Conservation (phyloP, 2,113 vertebrate species). For the Phrynosoma platyrhinos region DNA sequence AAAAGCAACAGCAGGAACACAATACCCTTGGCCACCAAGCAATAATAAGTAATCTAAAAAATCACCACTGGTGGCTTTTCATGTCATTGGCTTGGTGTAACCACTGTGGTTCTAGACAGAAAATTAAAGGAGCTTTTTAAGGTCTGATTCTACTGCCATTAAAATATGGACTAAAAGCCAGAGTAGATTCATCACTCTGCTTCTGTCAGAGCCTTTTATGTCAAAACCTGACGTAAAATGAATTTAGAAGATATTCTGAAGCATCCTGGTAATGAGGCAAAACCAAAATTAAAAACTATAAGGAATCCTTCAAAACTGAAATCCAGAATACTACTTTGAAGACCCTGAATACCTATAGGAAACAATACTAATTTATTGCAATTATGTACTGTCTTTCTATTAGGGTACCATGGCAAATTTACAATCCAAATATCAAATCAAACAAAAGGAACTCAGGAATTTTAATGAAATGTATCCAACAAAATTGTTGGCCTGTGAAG, state of each 20-base stretch:
- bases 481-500: neutral
- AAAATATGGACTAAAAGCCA: too few species aligned
- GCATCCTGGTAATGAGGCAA: too few species aligned
- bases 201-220: too few species aligned
- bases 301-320: neutral
- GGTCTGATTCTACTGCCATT: too few species aligned
- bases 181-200: too few species aligned
- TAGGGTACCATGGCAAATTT: neutral
- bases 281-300: too few species aligned
- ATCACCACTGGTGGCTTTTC: neutral
- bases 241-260: slow-evolving; percentile 1
- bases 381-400: neutral
- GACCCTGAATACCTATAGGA: too few species aligned
- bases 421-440: neutral
- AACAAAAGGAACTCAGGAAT: neutral
- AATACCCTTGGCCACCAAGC: neutral
- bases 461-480: neutral
- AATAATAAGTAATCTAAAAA: neutral
- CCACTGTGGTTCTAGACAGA: too few species aligned
- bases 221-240: too few species aligned
- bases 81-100: too few species aligned
- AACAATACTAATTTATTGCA: neutral
- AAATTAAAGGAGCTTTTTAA: too few species aligned
- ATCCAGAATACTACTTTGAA: neutral
- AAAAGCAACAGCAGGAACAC: neutral